These are phyloP conservation scores for Hetaerina americana DNA, from an alignment of 1,140 invertebrate genomes.

Conservation along the genomic window DNA sequence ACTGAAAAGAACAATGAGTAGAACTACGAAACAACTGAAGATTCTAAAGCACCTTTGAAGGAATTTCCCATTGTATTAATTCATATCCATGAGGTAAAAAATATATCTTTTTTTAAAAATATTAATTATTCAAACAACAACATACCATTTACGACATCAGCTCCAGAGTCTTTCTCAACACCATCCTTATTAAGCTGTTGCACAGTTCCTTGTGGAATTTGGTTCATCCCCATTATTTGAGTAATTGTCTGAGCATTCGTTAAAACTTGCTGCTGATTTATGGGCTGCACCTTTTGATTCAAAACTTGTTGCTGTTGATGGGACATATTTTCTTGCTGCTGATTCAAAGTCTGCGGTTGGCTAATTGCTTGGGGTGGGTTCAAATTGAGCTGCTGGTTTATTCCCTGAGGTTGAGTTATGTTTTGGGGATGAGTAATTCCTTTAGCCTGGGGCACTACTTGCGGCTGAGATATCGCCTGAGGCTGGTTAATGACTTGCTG, in stretches of 20 bases:
- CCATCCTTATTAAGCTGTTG: not conserved
- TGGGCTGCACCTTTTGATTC: not conserved
- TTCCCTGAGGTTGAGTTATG: slow-evolving; percentile 7
- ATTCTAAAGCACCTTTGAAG: no score
- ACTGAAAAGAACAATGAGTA: no score
- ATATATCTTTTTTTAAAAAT: no score
- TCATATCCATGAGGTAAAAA: no score
- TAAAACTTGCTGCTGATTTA: slow-evolving; percentile 11
- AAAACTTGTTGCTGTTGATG: slow-evolving; percentile 11
- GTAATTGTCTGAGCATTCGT: not conserved
- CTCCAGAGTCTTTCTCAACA: not conserved
- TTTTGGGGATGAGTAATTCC: not conserved
- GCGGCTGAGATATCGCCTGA: not conserved
- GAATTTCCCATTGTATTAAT: no score
- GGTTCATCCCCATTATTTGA: not conserved
- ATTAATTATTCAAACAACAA: not conserved
- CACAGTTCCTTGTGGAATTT: slow-evolving; percentile 17
- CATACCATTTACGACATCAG: not conserved
- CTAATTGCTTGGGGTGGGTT: slow-evolving; percentile 17
- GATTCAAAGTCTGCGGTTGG: slow-evolving; percentile 21
- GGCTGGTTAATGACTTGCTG: not conserved
- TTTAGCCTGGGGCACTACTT: not conserved
- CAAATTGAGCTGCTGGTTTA: slow-evolving; percentile 1
- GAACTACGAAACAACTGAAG: no score
- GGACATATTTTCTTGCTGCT: slow-evolving; percentile 26